Base-by-base conservation (phyloP, 1,140 invertebrate genomes). In the Pseudomyrmex dendroicus region DNA sequence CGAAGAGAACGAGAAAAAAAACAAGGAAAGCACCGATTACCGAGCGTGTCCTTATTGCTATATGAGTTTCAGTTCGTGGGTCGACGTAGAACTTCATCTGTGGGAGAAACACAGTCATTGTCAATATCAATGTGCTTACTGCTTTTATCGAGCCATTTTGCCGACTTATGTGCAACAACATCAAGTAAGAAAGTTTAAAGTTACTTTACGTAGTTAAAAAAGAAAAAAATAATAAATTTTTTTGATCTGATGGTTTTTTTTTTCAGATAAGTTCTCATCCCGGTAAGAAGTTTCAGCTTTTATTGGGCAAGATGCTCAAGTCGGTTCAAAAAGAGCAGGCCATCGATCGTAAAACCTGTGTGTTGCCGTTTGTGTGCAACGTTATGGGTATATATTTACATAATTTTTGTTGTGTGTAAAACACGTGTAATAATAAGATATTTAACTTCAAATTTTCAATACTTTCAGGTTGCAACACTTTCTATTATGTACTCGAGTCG, bases 91-190 rank as follows among this genome's bases (percentile, higher is more conserved):
- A 2, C 48, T 83, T 5, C 95, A 96, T 83, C 76, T 95, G 2
- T 85, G 92, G 13, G 90, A 92, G 5, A 93, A 94, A 64, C 96
- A 96, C 86, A 92, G 92, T 0, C 93, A 94, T 54, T 95, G 95
- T 84, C 90, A 93, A 35, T 96, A 91, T 84, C 94, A 95, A 56
- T 96, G 96, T 77, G 92, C 89, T 44, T 95, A 95, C 66, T 96
- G 96, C 80, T 95, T 96, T 57, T 96, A 96, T 86, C 89, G 96
- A 70, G 94, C 95, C 12, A 85, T 92, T 44, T 89, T 92, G 3
- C 89, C 92, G n/a, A 93, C 93, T 5, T 96, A 96, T 84, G 94
- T 96, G 0, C 92, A 93, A 56, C 89, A 95, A 12, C 95, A 96
- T 93, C 93, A 95, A 89, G 94, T 95, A 89, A 20, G 8, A 5